Conservation (phyloP, 2,113 vertebrate genomes). For the Melanotaenia duboulayi region DNA sequence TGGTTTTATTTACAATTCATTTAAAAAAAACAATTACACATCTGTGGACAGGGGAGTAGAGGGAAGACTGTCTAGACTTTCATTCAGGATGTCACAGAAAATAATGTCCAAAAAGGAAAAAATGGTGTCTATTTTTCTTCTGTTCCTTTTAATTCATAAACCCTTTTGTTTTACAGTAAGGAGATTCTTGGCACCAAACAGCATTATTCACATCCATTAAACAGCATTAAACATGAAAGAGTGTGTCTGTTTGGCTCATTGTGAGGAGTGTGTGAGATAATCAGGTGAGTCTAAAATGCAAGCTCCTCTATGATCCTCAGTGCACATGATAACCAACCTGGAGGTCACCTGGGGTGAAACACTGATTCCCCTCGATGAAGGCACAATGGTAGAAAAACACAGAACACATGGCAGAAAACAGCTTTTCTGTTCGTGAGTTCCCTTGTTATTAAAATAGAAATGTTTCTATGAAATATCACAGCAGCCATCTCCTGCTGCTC, state of each 20-base stretch:
- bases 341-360: neutral
- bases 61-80: neutral
- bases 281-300: neutral
- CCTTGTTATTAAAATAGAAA: conserved; percentile 27
- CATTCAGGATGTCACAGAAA: neutral
- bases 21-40: no score
- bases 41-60: neutral
- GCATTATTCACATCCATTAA: neutral
- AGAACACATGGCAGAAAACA: neutral
- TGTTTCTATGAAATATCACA: neutral
- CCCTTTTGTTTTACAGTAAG: conserved; percentile 1
- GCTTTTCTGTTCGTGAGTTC: neutral
- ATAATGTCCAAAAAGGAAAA: neutral
- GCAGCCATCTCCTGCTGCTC: neutral
- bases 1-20: neutral
- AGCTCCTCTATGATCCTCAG: neutral
- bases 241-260: neutral
- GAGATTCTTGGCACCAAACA: neutral
- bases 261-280: neutral
- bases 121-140: conserved; percentile 12
- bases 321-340: neutral
- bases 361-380: conserved; percentile 1
- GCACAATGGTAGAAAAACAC: conserved; percentile 7
- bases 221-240: conserved; percentile 19
- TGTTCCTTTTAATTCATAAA: neutral